Evolutionary conservation across 2,113 vertebrate genomes (phyloP).

Genomic region (Siniperca knerii): DNA sequence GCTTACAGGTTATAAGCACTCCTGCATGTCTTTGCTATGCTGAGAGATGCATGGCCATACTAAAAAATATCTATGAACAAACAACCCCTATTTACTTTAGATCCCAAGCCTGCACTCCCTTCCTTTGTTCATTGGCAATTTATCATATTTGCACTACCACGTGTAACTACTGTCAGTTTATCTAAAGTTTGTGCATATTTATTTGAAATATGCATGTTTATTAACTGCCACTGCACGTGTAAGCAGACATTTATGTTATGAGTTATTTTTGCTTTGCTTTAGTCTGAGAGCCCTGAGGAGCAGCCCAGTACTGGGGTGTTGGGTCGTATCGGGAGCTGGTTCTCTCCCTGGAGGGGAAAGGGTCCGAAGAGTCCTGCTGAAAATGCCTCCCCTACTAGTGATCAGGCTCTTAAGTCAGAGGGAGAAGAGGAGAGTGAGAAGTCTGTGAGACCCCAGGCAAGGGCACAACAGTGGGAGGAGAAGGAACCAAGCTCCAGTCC

Average conservation of each 20-base stretch:
- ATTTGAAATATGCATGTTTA: constrained; percentile 55
- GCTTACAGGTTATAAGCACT: constrained; percentile 68
- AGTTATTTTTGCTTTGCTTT: constrained; percentile 52
- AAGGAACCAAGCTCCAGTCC: constrained; percentile 28
- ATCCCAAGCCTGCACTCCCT: constrained; percentile 47
- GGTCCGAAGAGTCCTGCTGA: constrained; percentile 49
- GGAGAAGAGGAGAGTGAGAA: constrained; percentile 36
- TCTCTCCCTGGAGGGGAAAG: constrained; percentile 78
- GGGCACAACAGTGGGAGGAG: constrained; percentile 44
- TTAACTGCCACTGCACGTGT: neutral
- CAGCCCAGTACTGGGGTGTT: constrained; percentile 78
- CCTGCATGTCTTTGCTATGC: constrained; percentile 74
- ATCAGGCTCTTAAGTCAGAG: constrained; percentile 29
- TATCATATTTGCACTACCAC: constrained; percentile 31
- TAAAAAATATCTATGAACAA: constrained; percentile 46
- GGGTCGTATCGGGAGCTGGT: constrained; percentile 82
- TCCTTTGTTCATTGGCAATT: constrained; percentile 42
- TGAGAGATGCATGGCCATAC: constrained; percentile 77
- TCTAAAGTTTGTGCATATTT: constrained; percentile 9
- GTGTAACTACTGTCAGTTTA: constrained; percentile 28
- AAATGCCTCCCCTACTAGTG: constrained; percentile 40
- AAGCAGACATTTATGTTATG: constrained; percentile 21
- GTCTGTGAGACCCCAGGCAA: constrained; percentile 30
- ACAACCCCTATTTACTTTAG: constrained; percentile 22
- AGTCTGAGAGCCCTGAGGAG: constrained; percentile 80